A percentile compares a stretch with the other conserved stretches of the same genome.
Evolutionary conservation across 2,113 vertebrate genomes (phyloP).

Genomic region (Glaucomys volans): DNA sequence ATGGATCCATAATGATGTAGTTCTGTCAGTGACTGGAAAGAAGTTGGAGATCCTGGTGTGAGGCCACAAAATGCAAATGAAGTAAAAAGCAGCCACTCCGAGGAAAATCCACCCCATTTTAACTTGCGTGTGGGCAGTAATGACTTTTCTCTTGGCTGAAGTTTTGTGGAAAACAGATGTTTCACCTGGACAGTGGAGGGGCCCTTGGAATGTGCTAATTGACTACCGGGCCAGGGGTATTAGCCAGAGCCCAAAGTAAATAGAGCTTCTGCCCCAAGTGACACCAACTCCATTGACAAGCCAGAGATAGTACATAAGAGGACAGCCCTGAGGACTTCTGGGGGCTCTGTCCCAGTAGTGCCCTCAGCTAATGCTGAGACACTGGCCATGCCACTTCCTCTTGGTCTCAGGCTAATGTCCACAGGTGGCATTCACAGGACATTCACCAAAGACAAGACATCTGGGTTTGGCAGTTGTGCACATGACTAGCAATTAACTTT

Average conservation of each 20-base stretch:
- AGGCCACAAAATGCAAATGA: not conserved
- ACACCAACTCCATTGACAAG: not conserved
- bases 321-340: not conserved
- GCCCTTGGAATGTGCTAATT: not conserved
- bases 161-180: not conserved
- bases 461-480: not conserved
- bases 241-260: not conserved
- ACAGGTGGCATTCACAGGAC: not conserved
- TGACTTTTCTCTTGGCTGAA: not conserved
- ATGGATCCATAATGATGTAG: not conserved
- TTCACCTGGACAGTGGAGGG: not conserved
- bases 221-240: not conserved
- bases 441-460: not conserved
- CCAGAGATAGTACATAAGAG: not conserved
- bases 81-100: not conserved
- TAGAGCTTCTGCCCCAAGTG: not conserved
- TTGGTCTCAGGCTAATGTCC: not conserved
- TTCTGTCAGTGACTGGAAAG: not conserved
- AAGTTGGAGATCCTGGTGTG: not conserved
- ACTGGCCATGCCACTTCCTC: not conserved
- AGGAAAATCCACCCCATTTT: not conserved
- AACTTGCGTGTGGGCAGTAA: not conserved
- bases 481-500: not conserved
- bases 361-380: not conserved
- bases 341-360: not conserved